Base-by-base conservation (phyloP, 1,140 invertebrate species). In the Helicoverpa zea region DNA sequence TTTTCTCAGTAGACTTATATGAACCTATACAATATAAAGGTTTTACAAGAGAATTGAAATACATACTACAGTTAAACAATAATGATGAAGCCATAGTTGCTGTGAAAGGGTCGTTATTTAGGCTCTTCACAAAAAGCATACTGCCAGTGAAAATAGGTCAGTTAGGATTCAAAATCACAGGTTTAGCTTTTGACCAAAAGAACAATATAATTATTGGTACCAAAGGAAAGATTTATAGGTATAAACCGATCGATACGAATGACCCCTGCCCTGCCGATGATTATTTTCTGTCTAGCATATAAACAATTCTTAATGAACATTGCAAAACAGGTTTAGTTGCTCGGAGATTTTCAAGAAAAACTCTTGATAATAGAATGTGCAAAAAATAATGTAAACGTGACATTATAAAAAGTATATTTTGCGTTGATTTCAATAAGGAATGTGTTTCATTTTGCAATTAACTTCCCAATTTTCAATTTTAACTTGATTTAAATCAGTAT, bases 1-100 rank as follows among this genome's bases (percentile, higher is more conserved):
- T 94, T 35, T 91, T 91, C 52, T 89, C 92, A 1, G 16, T 84
- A 9, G 92, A 95, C 77, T 85, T 88, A 1, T 95, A 87, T 63
- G 93, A 94, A 83, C 92, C 94, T 0, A 83, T 95, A 10, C 92
- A 94, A 64, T 94, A 94, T 77, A 95, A 94, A 84, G 94, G 94
- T 5, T 91, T 95, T 74, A 91, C 89, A 5, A 88, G 91, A 75
- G 91, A 95, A 83, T 64, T 94, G 18, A 94, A 94, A 47, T 94
- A 92, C 85, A 91, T 94, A n/a, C 47, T 95, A 0, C 86, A 89
- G 58, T 80, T 94, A 12, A 93, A 88, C 63, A 90, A 89, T n/a
- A 85, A 87, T 30, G 92, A 95, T 52, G 92, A 94, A 86, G 91
- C 91, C 0, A 88, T 95, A 1, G 86, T 94, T 0, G 91, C 92